These are phyloP conservation scores for Psix sp. DNA, from an alignment of 1,140 invertebrate genomes.

Conservation along the genomic window DNA sequence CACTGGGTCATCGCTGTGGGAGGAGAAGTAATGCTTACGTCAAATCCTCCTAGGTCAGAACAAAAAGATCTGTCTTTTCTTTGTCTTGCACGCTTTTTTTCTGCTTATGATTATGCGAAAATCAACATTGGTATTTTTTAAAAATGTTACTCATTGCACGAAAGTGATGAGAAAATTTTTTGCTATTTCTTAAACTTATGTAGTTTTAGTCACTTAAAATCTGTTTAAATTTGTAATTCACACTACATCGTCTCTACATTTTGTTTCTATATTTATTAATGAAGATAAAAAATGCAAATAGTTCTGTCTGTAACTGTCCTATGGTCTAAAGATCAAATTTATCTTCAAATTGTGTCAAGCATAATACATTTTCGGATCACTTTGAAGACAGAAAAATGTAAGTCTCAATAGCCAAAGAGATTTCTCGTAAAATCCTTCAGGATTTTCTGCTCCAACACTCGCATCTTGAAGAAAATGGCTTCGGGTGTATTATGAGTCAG, in stretches of 20 bases:
- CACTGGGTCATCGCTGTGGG: constrained; percentile 46
- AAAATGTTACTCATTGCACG: too few relatives aligned
- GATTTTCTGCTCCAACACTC: constrained; percentile 60
- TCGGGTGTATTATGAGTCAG: constrained; percentile 59
- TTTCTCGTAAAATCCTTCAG: constrained; percentile 58
- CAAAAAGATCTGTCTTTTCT: constrained; percentile 19
- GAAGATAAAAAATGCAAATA: background rate
- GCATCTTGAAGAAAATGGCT: constrained; percentile 58
- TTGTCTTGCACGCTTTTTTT: constrained; percentile 1
- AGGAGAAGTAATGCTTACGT: constrained; percentile 22
- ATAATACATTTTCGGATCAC: constrained; percentile 57
- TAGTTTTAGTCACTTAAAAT: too few relatives aligned
- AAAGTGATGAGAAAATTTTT: too few relatives aligned
- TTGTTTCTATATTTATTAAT: too few relatives aligned
- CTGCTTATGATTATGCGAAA: too few relatives aligned
- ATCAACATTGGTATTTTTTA: too few relatives aligned
- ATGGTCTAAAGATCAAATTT: constrained; percentile 19
- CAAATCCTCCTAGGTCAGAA: constrained; percentile 23
- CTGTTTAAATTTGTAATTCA: too few relatives aligned
- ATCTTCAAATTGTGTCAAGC: constrained; percentile 55
- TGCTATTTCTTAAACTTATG: too few relatives aligned
- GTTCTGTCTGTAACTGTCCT: constrained; percentile 12
- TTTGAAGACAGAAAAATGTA: constrained; percentile 57
- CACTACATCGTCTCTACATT: too few relatives aligned
- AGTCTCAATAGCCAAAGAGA: constrained; percentile 59